Evolutionary conservation across 2,113 vertebrate genomes (phyloP).

Genomic region (Dicerorhinus sumatrensis): DNA sequence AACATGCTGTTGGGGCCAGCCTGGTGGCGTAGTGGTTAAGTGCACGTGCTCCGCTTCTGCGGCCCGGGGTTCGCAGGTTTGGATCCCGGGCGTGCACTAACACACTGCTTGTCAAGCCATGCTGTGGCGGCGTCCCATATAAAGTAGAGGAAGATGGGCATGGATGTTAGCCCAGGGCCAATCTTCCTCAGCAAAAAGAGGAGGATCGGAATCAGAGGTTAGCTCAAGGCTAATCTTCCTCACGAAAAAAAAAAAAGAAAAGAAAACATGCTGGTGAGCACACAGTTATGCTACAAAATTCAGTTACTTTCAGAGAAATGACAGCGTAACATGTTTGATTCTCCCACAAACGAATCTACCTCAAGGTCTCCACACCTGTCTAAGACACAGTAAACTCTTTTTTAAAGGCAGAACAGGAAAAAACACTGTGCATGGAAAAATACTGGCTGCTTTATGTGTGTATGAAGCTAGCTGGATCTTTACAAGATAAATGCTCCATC

Average conservation of each 20-base stretch:
- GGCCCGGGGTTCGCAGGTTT: too few relatives aligned
- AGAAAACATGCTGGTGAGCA: neutral
- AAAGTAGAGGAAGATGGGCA: too few relatives aligned
- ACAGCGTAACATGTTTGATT: neutral
- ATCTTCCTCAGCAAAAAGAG: too few relatives aligned
- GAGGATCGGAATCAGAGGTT: too few relatives aligned
- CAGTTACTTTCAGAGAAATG: neutral
- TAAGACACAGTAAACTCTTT: neutral
- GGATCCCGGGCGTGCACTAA: too few relatives aligned
- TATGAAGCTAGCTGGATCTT: neutral
- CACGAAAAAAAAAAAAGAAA: too few relatives aligned
- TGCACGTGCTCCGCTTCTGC: too few relatives aligned
- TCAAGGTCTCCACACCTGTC: neutral
- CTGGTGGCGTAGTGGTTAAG: too few relatives aligned
- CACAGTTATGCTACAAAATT: neutral
- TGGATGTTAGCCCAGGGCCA: too few relatives aligned
- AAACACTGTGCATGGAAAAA: neutral
- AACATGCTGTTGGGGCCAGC: neutral
- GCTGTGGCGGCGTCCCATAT: too few relatives aligned
- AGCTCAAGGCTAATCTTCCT: too few relatives aligned
- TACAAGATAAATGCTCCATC: neutral
- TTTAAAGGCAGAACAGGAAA: slow-evolving; percentile 42
- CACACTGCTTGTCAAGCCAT: too few relatives aligned
- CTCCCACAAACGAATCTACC: neutral
- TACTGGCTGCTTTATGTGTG: neutral